Percentiles rank a stretch among this genome's conserved stretches.
phyloP scores from a whole-genome alignment of 1,140 invertebrate genomes.

The Bombyx mandarina region DNA sequence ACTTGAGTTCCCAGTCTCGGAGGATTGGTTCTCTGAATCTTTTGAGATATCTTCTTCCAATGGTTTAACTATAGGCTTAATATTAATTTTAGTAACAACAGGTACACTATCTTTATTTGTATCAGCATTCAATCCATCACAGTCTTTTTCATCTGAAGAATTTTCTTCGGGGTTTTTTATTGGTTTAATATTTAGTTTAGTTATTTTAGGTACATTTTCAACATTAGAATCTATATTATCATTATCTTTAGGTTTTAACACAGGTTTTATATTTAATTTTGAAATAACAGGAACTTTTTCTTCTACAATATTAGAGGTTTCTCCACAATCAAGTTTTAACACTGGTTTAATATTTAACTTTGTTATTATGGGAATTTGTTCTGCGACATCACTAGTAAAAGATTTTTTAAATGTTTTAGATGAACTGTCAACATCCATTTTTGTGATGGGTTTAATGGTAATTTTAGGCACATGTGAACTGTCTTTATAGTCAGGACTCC shows the following conservation, averaged over 20 bases:
- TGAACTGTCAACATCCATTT: constrained; percentile 31
- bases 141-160: constrained; percentile 57
- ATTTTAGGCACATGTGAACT: constrained; percentile 57
- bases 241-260: constrained; percentile 62
- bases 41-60: constrained; percentile 43
- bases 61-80: constrained; percentile 64
- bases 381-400: constrained; percentile 36
- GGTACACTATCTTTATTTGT: constrained; percentile 59
- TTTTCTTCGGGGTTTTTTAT: constrained; percentile 51
- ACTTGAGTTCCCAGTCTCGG: constrained; percentile 58
- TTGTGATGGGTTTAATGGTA: constrained; percentile 57
- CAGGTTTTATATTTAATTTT: constrained; percentile 66
- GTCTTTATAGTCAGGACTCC: constrained; percentile 38
- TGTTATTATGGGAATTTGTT: constrained; percentile 56
- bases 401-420: constrained; percentile 38
- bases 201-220: constrained; percentile 62
- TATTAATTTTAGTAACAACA: constrained; percentile 65
- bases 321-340: constrained; percentile 52
- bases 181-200: constrained; percentile 63
- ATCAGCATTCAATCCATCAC: constrained; percentile 54
- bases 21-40: constrained; percentile 56
- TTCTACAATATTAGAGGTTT: constrained; percentile 36
- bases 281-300: constrained; percentile 64
- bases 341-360: constrained; percentile 67
- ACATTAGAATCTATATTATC: constrained; percentile 48